A percentile compares a stretch with the other conserved stretches of the same genome.
Evolutionary conservation across 2,888 invertebrate genomes (phyloP).

Genomic region (Pterobdella sp.): DNA sequence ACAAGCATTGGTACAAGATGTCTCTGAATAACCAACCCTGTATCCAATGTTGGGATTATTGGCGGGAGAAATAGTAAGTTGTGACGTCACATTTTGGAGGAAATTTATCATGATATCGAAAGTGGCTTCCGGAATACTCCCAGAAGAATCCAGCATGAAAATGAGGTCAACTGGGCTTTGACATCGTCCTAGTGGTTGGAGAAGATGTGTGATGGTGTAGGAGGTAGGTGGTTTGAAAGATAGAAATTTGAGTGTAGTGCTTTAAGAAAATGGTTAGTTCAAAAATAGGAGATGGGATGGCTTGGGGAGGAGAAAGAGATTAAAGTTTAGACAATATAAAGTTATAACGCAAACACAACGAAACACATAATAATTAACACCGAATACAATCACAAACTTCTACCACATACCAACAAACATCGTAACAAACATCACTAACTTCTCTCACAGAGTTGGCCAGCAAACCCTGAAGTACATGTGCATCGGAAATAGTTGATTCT

Average conservation of each 20-base stretch:
- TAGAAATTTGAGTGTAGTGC: background rate
- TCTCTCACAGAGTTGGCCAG: constrained; percentile 44
- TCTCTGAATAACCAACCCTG: constrained; percentile 26
- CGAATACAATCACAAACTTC: background rate
- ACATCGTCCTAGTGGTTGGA: constrained; percentile 29
- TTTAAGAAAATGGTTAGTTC: background rate
- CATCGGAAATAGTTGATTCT: constrained; percentile 45
- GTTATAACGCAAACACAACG: too few species aligned
- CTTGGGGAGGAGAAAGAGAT: too few species aligned
- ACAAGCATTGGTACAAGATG: too few species aligned
- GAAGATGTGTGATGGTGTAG: background rate
- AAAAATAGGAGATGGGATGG: background rate
- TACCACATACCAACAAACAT: too few species aligned
- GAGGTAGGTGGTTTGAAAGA: background rate
- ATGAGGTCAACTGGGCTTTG: constrained; percentile 34
- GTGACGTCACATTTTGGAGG: constrained; percentile 29
- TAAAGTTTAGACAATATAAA: too few species aligned
- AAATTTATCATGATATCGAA: constrained; percentile 33
- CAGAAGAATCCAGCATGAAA: constrained; percentile 36
- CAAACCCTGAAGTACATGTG: constrained; percentile 42
- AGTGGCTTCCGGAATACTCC: constrained; percentile 32
- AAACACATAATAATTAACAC: too few species aligned
- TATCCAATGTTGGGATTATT: background rate
- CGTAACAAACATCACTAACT: constrained; percentile 41
- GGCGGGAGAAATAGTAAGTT: constrained; percentile 33